phyloP scores from a whole-genome alignment of 2,797 vertebrate species.

The Rhabdomys pumilio region DNA sequence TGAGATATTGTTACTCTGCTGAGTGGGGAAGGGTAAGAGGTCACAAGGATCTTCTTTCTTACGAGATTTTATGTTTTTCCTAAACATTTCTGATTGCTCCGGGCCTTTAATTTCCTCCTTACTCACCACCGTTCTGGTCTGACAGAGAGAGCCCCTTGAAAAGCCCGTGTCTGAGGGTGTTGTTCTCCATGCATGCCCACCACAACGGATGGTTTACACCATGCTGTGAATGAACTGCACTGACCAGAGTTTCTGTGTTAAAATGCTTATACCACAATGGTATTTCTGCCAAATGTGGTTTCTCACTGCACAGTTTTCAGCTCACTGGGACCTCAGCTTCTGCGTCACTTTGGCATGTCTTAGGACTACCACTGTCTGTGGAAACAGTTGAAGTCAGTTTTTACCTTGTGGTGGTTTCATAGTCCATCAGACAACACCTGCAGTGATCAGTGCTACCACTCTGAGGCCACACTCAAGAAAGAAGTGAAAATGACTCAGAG shows the following conservation, averaged over 20 bases:
- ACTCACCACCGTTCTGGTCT: neutral
- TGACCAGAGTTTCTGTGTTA: neutral
- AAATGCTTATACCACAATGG: neutral
- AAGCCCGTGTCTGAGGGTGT: neutral
- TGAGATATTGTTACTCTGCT: neutral
- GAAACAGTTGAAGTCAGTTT: neutral
- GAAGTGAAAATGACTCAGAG: neutral
- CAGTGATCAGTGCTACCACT: neutral
- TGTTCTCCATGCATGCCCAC: neutral
- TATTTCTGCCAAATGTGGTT: neutral
- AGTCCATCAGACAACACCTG: neutral
- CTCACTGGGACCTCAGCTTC: neutral
- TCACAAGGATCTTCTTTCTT: neutral
- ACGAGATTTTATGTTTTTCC: neutral
- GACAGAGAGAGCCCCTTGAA: neutral
- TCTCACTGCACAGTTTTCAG: neutral
- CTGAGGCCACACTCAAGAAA: neutral
- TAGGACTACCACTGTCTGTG: neutral
- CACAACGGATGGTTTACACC: neutral
- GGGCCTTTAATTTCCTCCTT: slow-evolving; percentile 2
- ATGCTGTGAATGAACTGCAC: neutral
- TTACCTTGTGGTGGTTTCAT: neutral
- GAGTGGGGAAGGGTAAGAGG: neutral
- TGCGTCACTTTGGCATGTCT: neutral
- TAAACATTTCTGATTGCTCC: neutral